Evolutionary conservation across 2,113 vertebrate species (phyloP), one percentile per base, ranked within the genome.

Genomic region (Saguinus midas): DNA sequence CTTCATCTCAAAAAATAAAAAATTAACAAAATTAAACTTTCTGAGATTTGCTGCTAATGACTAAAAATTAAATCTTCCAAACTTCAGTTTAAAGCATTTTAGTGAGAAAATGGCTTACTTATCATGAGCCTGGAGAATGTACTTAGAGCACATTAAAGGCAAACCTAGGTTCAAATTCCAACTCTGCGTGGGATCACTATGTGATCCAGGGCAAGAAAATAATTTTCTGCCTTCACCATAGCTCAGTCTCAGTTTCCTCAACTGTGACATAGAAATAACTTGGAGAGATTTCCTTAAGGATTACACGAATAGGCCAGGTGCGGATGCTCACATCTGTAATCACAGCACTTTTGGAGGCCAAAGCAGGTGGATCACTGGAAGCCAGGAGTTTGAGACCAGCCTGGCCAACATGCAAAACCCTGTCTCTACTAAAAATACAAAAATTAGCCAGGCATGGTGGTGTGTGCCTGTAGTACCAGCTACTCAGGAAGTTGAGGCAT

Each of bases 11-110:
- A 32, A 64, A 64, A 64, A 29, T 64, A 29, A 64, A 64, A 64
- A 64, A 64, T 32, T 64, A 32, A 64, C 12, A 64, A 64, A 64
- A 64, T 64, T 64, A 2, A 64, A 32, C 14, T 64, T 64, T 64
- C 92, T 87, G 40, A 94, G 95, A 37, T 94, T 96, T 96, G 68
- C 90, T 80, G 61, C 81, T 95, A 85, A 73, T 85, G 93, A 58
- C 70, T 93, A 73, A 96, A 97, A 95, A 68, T 43, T 68, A 85
- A 40, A 27, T 94, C 66, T 95, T 93, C 40, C 61, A 86, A 86
- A n/a, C 89, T 92, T 83, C n/a, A 87, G 10, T 90, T 95, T 70
- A 89, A 32, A 95, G 73, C 50, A n/a, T 96, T 89, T 85, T n/a
- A 58, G 50, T 87, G 82, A 95, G 37, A 94, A 97, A 81, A 91